A percentile compares a stretch with the other conserved stretches of the same genome.
phyloP scores from a whole-genome alignment of 2,888 invertebrate species.

The Volucella inanis region DNA sequence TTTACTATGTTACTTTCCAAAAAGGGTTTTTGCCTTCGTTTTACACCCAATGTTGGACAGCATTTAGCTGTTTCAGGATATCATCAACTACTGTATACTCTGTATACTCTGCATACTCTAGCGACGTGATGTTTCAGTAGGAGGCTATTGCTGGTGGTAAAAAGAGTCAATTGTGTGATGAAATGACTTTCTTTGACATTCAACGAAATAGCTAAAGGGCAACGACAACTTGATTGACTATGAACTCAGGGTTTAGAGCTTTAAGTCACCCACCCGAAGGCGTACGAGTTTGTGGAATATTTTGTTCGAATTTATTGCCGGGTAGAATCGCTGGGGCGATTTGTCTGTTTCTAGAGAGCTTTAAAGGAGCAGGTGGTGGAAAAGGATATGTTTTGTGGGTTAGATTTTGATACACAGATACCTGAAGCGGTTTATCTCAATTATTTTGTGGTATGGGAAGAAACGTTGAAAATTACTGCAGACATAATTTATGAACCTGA shows the following conservation, averaged over 20 bases:
- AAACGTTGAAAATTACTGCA: too few relatives aligned
- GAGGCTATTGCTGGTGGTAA: neutral
- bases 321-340: neutral
- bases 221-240: conserved; percentile 14
- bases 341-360: too few relatives aligned
- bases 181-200: conserved; percentile 24
- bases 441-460: too few relatives aligned
- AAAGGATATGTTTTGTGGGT: too few relatives aligned
- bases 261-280: neutral
- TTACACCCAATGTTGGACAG: neutral
- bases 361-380: too few relatives aligned
- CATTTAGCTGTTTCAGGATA: conserved; percentile 15
- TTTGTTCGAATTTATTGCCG: conserved; percentile 12
- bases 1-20: conserved; percentile 1
- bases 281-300: conserved; percentile 43
- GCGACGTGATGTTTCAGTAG: conserved; percentile 22
- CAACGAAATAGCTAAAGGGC: conserved; percentile 24
- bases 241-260: conserved; percentile 22
- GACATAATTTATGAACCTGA: too few relatives aligned
- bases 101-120: neutral
- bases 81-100: conserved; percentile 7
- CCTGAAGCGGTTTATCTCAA: too few relatives aligned
- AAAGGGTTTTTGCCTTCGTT: conserved; percentile 7
- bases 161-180: neutral
- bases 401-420: too few relatives aligned